Base-by-base conservation (phyloP, 1,140 invertebrate species). In the Eubasilissa regina region DNA sequence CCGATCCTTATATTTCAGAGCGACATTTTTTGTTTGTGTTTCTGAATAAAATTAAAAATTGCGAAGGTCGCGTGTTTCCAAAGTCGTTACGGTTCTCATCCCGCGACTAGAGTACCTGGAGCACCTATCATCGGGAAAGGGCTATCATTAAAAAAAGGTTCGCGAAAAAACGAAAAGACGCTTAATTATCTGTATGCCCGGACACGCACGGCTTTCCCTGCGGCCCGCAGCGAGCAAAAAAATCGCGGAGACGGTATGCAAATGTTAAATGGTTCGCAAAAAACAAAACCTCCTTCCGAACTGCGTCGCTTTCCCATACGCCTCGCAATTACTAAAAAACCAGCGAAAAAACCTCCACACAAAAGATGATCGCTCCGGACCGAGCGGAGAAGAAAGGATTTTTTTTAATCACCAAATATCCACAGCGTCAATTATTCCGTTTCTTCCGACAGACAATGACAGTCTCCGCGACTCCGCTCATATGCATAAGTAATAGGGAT, bases 401-500 rank as follows among this genome's bases (percentile, higher is more conserved):
- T 55, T 74, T 74, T 74, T 43, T 74, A 74, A 74, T 74, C 51
- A 74, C 43, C 44, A 1, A 35, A n/a, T 13, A 0, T 48, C 45
- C 47, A 4, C 17, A 3, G 13, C n/a, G 21, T 43, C 77, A 79
- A 82, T 82, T 82, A 82, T 79, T 77, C 80, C 47, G 53, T 53
- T 56, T 51, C 44, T 62, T 25, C 45, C 60, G 13, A 77, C 56
- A 82, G 68, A 82, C 81, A 79, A 82, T 82, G 78, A 4, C 17
- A 6, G 25, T 35, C 25, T 35, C 25, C 25, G 11, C 12, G 66
- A 19, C 75, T 70, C 35, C 77, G 35, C 75, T 79, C 78, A 78
- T 80, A 79, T 82, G 81, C 81, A 82, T 82, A 66, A 66, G 75
- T 79, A 80, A 82, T 82, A 78, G 78, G 81, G 81, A 82, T 82